Evolutionary conservation across 1,140 invertebrate genomes (phyloP), one percentile per base, ranked within the genome.

Genomic region (Lasioglossum albipes): DNA sequence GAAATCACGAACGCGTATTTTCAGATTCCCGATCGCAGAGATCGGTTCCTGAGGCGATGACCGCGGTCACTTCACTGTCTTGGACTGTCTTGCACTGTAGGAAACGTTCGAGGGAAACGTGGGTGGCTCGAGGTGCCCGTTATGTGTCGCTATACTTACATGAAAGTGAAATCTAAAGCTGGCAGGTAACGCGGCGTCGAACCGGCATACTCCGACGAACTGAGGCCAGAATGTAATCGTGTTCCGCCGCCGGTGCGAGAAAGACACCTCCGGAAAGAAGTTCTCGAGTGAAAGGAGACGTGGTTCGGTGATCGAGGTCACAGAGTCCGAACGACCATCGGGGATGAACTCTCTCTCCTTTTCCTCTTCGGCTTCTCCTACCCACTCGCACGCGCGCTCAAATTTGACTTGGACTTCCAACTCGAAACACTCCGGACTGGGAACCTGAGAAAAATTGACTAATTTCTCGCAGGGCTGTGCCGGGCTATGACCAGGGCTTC

Each of bases 261-360:
- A 90, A 89, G 85, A 90, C 36, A 36, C 87, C 89, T 83, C 85
- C 87, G 85, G 86, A 84, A 91, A 90, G 88, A 89, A 89, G 86
- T 90, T 89, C 87, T 90, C 65, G 89, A 93, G 92, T 93, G 92
- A 93, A 93, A 93, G 92, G 92, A 89, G 73, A 42, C 87, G 77
- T 64, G 80, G 85, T 88, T 88, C 81, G 88, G 80, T 85, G 90
- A 93, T 92, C 88, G 92, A 93, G 92, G 92, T 93, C 92, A 92
- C 86, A 83, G 84, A 65, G 68, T 66, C 74, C 65, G 86, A 87
- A 81, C 81, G 71, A 76, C 57, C 69, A 74, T 77, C 74, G 74
- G 78, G 77, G 78, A 89, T 68, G 68, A 75, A 77, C 77, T 89
- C 88, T 90, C 86, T 90, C 83, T 81, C 77, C 82, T 31, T 84